These are phyloP conservation scores for Pterocles burchelli DNA, from an alignment of 2,113 vertebrate genomes.

Conservation along the genomic window DNA sequence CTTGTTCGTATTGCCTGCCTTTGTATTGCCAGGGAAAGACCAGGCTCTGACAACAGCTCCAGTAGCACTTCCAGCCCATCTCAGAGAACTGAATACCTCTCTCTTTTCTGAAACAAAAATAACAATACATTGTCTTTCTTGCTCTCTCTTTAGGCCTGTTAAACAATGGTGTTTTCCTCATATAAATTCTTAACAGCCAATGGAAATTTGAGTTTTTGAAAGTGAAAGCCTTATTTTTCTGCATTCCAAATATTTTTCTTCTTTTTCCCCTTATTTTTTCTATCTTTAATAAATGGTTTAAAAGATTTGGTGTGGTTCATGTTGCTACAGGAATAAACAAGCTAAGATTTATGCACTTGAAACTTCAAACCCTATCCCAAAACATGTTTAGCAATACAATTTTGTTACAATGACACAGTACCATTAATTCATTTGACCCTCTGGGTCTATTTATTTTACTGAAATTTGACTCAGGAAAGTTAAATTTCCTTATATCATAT, in stretches of 20 bases:
- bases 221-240: background rate
- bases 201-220: background rate
- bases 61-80: background rate
- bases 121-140: background rate
- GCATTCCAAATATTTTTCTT: background rate
- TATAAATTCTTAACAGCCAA: background rate
- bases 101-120: background rate
- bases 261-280: background rate
- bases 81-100: background rate
- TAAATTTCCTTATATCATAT: conserved; percentile 11
- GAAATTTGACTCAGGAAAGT: conserved; percentile 31
- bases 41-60: background rate
- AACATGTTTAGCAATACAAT: background rate
- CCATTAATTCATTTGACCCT: background rate
- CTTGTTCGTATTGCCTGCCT: background rate
- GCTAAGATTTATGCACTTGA: background rate
- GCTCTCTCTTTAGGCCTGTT: background rate
- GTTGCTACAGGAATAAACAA: background rate
- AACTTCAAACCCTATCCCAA: background rate
- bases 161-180: background rate
- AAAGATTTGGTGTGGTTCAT: background rate
- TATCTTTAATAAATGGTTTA: background rate
- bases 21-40: background rate
- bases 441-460: background rate
- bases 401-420: background rate